phyloP scores from a whole-genome alignment of 2,113 vertebrate species.

The Alosa alosa region DNA sequence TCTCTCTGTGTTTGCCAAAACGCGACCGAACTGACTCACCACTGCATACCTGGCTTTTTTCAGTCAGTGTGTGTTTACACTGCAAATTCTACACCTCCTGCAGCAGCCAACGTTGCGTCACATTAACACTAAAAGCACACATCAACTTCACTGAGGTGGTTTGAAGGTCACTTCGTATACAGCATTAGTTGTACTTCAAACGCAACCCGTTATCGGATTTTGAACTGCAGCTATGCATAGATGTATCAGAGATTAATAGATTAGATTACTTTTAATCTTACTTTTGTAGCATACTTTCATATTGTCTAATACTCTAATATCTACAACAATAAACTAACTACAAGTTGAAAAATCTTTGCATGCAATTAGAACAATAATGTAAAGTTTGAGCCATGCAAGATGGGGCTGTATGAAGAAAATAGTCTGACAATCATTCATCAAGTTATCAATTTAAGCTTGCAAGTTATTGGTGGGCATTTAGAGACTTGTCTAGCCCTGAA shows the following conservation, averaged over 20 bases:
- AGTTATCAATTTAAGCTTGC: background rate
- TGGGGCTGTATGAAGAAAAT: background rate
- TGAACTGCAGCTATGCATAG: background rate
- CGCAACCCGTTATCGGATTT: background rate
- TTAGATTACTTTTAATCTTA: background rate
- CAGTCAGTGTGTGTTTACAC: background rate
- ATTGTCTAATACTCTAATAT: background rate
- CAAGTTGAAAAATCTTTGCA: background rate
- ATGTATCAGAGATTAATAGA: background rate
- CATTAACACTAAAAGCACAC: slow-evolving; percentile 1
- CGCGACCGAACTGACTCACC: background rate
- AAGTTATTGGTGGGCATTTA: background rate
- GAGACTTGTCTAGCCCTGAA: background rate
- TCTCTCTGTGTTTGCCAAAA: background rate
- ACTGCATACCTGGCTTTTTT: background rate
- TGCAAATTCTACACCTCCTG: slow-evolving; percentile 6
- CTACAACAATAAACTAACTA: background rate
- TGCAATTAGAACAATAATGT: background rate
- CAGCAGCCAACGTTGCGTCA: background rate
- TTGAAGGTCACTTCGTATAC: background rate
- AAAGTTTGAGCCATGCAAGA: background rate
- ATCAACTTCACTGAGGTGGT: background rate
- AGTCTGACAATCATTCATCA: background rate
- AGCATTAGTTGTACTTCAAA: background rate
- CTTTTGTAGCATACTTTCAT: background rate